Base-by-base conservation (phyloP, 2,888 invertebrate genomes). In the Bruchidius siliquastri region DNA sequence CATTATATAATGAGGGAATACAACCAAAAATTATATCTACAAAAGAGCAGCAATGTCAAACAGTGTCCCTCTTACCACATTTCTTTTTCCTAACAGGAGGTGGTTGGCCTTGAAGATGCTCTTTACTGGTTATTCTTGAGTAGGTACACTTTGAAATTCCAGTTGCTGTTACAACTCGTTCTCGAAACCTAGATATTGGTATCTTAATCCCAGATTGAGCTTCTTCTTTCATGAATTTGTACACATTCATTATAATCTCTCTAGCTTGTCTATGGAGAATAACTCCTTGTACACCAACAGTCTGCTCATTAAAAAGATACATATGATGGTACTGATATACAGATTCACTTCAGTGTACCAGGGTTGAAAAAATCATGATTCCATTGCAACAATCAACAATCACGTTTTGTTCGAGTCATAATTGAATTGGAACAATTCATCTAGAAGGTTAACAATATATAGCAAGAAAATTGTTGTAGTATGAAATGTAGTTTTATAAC, bases 101-200 rank as follows among this genome's bases (percentile, higher is more conserved):
- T 13, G 68, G 22, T 21, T 73, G 73, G 26, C 77, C 77, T 67
- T 72, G n/a, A 75, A 74, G 67, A 71, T 74, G 75, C 67, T 77
- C 77, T 70, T 73, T 75, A 21, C 75, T 73, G 49, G 75, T 77
- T 32, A 77, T 77, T 74, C 74, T 77, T 18, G 75, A 73, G 68
- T 77, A 77, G 21, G 77, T 77, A 72, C 77, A 77, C 21, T 77
- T 77, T 21, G 77, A 77, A 69, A 77, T 74, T 10, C 77, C 77
- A 72, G 77, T 77, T 22, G 77, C 77, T 71, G 74, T 70, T 68
- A 77, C 66, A 68, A 77, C 77, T 68, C 77, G 73, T 32, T 75
- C 77, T 71, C 77, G 73, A 72, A 74, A 77, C 21, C 75, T 75
- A 8, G 75, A 72, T 26, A 77, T 72, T 13, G 77, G 77, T 68